Conservation (phyloP, 2,113 vertebrate species). For the Synodontis membranacea region DNA sequence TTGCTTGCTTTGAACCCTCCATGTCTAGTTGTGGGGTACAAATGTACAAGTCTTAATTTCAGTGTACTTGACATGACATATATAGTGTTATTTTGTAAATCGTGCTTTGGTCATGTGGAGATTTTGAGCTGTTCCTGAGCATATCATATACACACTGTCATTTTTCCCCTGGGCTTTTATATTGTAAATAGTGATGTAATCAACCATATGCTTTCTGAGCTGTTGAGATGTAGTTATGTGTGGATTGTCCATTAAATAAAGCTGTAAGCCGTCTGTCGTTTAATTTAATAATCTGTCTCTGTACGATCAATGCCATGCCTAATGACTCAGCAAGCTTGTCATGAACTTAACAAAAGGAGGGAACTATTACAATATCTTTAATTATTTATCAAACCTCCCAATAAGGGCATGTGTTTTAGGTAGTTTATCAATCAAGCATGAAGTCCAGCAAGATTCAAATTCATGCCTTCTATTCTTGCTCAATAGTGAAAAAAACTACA, state of each 20-base stretch:
- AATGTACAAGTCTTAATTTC: constrained; percentile 36
- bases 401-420: no score
- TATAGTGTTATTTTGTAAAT: constrained; percentile 34
- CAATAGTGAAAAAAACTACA: no score
- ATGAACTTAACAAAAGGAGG: neutral
- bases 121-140: constrained; percentile 17
- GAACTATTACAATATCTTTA: neutral
- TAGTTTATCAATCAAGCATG: no score
- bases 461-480: no score
- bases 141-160: constrained; percentile 2
- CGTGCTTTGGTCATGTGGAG: constrained; percentile 24
- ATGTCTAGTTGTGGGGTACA: constrained; percentile 8
- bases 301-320: neutral
- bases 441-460: no score
- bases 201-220: constrained; percentile 29
- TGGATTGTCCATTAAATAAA: constrained; percentile 18
- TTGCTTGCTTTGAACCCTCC: neutral
- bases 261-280: neutral
- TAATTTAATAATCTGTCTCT: neutral
- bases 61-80: constrained; percentile 4
- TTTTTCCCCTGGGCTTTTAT: constrained; percentile 38
- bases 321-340: neutral
- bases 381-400: no score
- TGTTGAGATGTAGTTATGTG: constrained; percentile 4
- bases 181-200: constrained; percentile 49